Conservation (phyloP, 2,888 invertebrate species). For the Dynastes tityus region DNA sequence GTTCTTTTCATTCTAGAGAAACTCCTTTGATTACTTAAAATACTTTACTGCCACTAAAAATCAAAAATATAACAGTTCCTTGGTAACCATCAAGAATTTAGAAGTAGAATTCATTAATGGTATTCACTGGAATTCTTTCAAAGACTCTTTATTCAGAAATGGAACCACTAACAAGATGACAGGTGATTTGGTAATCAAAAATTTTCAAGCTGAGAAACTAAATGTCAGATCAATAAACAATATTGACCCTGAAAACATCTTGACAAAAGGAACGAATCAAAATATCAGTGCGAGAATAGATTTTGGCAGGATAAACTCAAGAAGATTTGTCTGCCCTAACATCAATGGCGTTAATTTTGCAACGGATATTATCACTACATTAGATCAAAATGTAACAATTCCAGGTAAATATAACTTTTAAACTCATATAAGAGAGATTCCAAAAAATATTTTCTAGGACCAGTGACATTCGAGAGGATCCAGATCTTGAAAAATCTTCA, state of each 20-base stretch:
- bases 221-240: constrained; percentile 30
- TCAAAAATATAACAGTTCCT: background rate
- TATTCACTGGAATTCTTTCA: constrained; percentile 64
- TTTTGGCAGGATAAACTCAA: constrained; percentile 31
- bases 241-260: constrained; percentile 37
- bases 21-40: constrained; percentile 42
- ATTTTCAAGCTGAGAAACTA: constrained; percentile 30
- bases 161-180: constrained; percentile 58
- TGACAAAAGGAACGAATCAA: constrained; percentile 50
- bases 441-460: constrained; percentile 28
- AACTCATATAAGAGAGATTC: background rate
- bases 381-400: constrained; percentile 17
- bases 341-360: constrained; percentile 46
- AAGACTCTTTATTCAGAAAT: constrained; percentile 62
- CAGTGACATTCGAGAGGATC: constrained; percentile 42
- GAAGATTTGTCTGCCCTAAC: constrained; percentile 28
- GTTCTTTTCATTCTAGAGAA: constrained; percentile 49
- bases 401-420: constrained; percentile 18
- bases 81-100: constrained; percentile 61
- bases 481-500: constrained; percentile 24
- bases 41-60: constrained; percentile 42
- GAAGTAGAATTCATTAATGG: constrained; percentile 63
- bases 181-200: constrained; percentile 50
- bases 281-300: constrained; percentile 39
- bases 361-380: constrained; percentile 18